These are phyloP conservation scores for Zhuqinia jingwanae DNA, from an alignment of 2,888 invertebrate genomes.

Conservation along the genomic window DNA sequence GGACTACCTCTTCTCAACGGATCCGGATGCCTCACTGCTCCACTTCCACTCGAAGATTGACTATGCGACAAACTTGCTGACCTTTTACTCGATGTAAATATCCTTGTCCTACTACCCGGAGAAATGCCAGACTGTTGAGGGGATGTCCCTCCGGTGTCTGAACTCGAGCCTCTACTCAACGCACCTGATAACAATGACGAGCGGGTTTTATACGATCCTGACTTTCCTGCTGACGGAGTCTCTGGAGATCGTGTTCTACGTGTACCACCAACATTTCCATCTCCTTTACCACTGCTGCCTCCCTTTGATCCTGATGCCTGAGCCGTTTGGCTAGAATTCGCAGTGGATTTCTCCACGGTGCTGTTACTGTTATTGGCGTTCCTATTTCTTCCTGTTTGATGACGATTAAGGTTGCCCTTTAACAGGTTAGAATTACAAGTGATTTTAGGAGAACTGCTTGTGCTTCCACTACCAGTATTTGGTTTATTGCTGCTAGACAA, in stretches of 20 bases:
- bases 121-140: constrained; percentile 42
- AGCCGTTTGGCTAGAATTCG: constrained; percentile 57
- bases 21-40: constrained; percentile 59
- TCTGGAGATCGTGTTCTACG: constrained; percentile 61
- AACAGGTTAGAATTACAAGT: constrained; percentile 50
- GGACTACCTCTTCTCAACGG: constrained; percentile 71
- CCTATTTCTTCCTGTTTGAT: constrained; percentile 40
- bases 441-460: constrained; percentile 45
- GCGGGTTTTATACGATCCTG: constrained; percentile 39
- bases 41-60: constrained; percentile 62
- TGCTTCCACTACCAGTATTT: constrained; percentile 11
- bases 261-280: constrained; percentile 59
- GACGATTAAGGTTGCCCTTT: constrained; percentile 63
- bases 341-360: constrained; percentile 66
- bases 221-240: constrained; percentile 30
- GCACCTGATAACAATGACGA: constrained; percentile 28
- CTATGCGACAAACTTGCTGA: constrained; percentile 71
- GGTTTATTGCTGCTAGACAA: constrained; percentile 45
- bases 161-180: constrained; percentile 59
- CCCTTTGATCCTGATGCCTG: constrained; percentile 42
- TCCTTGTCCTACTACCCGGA: constrained; percentile 68
- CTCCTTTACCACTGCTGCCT: constrained; percentile 53
- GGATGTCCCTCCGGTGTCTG: constrained; percentile 61
- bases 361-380: constrained; percentile 48
- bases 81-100: constrained; percentile 76